Conservation (phyloP, 2,113 vertebrate species). For the Toxotes chatareus region DNA sequence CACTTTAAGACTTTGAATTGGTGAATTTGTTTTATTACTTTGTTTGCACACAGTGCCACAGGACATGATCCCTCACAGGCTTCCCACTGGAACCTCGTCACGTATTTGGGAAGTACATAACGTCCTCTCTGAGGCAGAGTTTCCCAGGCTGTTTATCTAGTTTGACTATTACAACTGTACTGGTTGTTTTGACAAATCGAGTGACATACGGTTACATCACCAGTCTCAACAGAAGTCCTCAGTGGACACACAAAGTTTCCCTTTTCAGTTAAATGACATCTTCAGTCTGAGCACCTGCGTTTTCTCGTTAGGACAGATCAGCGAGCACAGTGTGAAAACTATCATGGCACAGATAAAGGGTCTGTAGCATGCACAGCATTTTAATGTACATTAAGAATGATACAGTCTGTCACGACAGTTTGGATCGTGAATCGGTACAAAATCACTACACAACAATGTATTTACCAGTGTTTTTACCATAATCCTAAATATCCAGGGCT, state of each 20-base stretch:
- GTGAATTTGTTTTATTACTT: too few species aligned
- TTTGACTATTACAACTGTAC: not conserved
- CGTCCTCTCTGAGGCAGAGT: too few species aligned
- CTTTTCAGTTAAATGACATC: conserved; percentile 3
- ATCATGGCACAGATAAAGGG: conserved; percentile 6
- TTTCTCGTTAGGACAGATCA: not conserved
- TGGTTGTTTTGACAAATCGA: not conserved
- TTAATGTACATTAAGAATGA: conserved; percentile 11
- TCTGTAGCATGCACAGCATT: conserved; percentile 39
- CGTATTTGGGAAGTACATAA: too few species aligned
- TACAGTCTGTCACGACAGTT: not conserved
- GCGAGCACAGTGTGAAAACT: not conserved
- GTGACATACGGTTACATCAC: not conserved
- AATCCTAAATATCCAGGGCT: not conserved
- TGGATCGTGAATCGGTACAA: conserved; percentile 24
- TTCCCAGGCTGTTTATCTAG: too few species aligned
- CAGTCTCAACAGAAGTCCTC: not conserved
- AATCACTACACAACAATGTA: conserved; percentile 17
- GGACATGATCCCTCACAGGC: too few species aligned
- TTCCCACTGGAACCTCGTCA: too few species aligned
- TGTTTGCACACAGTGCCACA: not conserved
- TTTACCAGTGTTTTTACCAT: not conserved
- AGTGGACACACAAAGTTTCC: accelerated
- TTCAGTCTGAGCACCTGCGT: conserved; percentile 3
- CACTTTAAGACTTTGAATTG: not conserved